Conservation (phyloP, 2,888 invertebrate genomes). For the Alloscopus bannaensis region DNA sequence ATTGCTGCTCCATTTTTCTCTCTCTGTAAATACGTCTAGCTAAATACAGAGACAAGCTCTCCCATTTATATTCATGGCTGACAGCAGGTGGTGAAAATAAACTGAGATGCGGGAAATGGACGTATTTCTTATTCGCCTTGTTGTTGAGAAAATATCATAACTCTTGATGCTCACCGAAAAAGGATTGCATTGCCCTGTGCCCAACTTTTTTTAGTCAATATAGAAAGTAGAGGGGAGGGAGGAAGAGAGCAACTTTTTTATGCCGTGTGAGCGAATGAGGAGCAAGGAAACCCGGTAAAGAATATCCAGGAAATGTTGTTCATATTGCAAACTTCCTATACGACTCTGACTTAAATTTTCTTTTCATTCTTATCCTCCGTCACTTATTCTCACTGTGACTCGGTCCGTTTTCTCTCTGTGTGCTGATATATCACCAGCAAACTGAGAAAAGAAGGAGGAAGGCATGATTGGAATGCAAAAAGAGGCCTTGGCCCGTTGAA, state of each 20-base stretch:
- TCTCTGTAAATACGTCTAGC: too few species aligned
- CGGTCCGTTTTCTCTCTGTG: constrained; percentile 1
- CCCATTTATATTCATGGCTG: not conserved
- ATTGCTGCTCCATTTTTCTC: too few species aligned
- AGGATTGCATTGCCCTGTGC: not conserved
- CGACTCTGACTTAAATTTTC: constrained; percentile 40
- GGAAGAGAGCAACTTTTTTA: not conserved
- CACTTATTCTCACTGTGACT: constrained; percentile 28
- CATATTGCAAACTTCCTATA: constrained; percentile 57
- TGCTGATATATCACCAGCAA: constrained; percentile 45
- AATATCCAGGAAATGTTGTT: constrained; percentile 53
- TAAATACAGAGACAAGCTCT: constrained; percentile 14
- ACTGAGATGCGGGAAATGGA: not conserved
- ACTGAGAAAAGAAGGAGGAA: constrained; percentile 20
- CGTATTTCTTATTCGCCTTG: too few species aligned
- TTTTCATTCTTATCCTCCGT: constrained; percentile 44
- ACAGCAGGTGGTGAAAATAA: not conserved
- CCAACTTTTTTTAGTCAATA: not conserved
- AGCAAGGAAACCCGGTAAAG: not conserved
- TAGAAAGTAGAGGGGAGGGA: not conserved
- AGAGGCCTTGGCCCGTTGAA: constrained; percentile 54
- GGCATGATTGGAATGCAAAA: constrained; percentile 61
- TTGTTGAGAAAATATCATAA: too few species aligned
- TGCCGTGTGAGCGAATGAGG: not conserved
- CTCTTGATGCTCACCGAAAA: too few species aligned